A percentile compares a stretch with the other conserved stretches of the same genome.
Conservation (phyloP, 2,113 vertebrate genomes). For the Thunnus thynnus region DNA sequence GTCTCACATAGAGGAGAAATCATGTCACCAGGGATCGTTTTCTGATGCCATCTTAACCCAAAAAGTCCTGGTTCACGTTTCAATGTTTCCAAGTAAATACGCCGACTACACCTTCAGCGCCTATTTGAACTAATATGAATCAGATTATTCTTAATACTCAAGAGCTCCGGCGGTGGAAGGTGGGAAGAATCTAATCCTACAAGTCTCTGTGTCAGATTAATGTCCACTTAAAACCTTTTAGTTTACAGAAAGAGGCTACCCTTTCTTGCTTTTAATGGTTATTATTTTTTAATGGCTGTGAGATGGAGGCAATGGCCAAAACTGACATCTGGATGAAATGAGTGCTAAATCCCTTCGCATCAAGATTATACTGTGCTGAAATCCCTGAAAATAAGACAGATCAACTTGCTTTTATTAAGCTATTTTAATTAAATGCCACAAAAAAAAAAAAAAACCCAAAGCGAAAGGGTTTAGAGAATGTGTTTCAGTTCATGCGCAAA, state of each 20-base stretch:
- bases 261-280: background rate
- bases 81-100: slow-evolving; percentile 4
- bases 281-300: background rate
- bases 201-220: background rate
- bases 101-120: background rate
- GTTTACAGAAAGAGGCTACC: background rate
- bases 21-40: slow-evolving; percentile 1
- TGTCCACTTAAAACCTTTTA: background rate
- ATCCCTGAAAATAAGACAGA: slow-evolving; percentile 12
- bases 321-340: slow-evolving; percentile 36
- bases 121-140: background rate
- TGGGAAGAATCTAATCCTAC: background rate
- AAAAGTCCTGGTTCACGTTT: background rate
- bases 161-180: background rate
- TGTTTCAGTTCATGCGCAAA: background rate
- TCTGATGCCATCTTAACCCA: slow-evolving; percentile 22
- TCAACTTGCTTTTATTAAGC: background rate
- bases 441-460: background rate
- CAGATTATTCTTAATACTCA: background rate
- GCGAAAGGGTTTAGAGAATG: background rate
- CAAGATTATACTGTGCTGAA: slow-evolving; percentile 12
- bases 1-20: background rate
- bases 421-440: slow-evolving; percentile 3
- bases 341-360: background rate
- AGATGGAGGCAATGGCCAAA: slow-evolving; percentile 3